Evolutionary conservation across 92 coral and sea anemone species (phyloP), one percentile per base, ranked within the genome.

Genomic region (Nematostella vectensis): DNA sequence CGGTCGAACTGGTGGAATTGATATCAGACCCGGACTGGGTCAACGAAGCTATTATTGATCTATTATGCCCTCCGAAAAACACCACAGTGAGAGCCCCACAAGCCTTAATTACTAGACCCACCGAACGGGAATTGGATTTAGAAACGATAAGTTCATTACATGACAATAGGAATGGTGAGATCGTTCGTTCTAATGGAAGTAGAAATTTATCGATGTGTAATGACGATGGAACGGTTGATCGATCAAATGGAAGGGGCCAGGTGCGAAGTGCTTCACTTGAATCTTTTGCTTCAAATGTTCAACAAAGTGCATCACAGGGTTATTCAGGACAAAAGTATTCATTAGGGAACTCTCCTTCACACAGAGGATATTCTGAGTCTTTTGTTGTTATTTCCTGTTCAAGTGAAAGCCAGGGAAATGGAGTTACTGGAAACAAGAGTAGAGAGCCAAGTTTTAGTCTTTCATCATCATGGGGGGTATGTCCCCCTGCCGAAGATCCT

Each of bases 11-110:
- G 18, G 62, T 62, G 29, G 68, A 78, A 48, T 54, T 72, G 25
- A 37, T 91, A 31, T 60, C 80, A 3, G 88, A 91, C 27, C 80
- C 95, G 15, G 82, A 91, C 55, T 85, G 89, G 81, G 63, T 91
- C 4, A 82, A 76, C 48, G 75, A 76, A 58, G 94, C 95, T 29
- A 48, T 81, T 30, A 71, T 82, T 66, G 83, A 79, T 44, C 50
- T 91, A 8, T 58, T 88, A 15, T 62, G 24, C 33, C 72, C 72
- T 23, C 62, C 56, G 15, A 66, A 55, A 19, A 27, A 19, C 4
- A 4, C 21, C 23, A 33, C 40, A 6, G 15, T 15, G 15, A 15
- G 15, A 33, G 8, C 40, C 6, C 40, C 40, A 33, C 8, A 6
- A 6, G 40, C 6, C 15, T 15, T 6, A 33, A 33, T 33, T 33